Evolutionary conservation across 2,113 vertebrate species (phyloP).

Genomic region (Gallinago media): DNA sequence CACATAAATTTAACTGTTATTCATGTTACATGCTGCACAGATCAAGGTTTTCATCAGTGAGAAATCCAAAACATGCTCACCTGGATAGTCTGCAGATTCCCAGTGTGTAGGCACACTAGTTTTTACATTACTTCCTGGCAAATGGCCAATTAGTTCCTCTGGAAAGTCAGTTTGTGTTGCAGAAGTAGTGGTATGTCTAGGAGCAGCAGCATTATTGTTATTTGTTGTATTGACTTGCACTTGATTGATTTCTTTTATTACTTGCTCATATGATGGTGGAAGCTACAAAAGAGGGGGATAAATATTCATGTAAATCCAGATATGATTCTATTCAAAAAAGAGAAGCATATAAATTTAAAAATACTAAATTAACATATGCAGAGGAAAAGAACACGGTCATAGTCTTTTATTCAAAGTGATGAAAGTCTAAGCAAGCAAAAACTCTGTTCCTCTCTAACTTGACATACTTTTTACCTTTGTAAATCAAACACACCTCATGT

Average conservation of each 20-base stretch:
- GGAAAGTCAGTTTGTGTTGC: conserved; percentile 90
- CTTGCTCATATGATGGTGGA: conserved; percentile 95
- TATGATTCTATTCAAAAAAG: not conserved
- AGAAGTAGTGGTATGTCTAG: conserved; percentile 82
- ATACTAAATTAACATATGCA: not conserved
- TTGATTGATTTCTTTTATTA: conserved; percentile 93
- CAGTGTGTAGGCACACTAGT: conserved; percentile 49
- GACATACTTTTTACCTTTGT: not conserved
- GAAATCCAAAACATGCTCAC: conserved; percentile 8
- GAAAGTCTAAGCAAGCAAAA: not conserved
- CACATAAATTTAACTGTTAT: not conserved
- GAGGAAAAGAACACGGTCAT: not conserved
- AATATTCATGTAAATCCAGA: not conserved
- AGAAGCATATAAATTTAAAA: not conserved
- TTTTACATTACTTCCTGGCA: conserved; percentile 72
- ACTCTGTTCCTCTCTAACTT: not conserved
- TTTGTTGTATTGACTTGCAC: conserved; percentile 83
- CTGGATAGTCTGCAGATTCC: conserved; percentile 58
- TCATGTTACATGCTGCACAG: not conserved
- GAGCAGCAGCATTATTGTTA: conserved; percentile 82
- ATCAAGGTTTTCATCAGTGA: not conserved
- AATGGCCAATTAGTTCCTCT: conserved; percentile 71
- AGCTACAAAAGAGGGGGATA: conserved; percentile 76
- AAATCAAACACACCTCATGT: not conserved
- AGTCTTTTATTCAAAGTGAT: not conserved